phyloP scores from a whole-genome alignment of 2,113 vertebrate species.

The Actinemys pallida region DNA sequence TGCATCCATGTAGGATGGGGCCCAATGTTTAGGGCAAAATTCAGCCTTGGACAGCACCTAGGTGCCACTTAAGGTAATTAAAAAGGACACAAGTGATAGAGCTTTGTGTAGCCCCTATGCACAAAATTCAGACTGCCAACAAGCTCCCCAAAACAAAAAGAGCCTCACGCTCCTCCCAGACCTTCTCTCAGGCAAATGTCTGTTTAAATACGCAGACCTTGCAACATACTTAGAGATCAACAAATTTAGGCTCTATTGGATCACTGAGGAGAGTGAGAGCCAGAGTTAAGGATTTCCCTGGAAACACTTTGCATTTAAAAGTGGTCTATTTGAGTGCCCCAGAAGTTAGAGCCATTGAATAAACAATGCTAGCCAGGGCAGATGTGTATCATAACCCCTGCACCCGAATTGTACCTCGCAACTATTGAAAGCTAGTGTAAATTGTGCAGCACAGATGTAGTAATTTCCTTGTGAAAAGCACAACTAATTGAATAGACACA shows the following conservation, averaged over 20 bases:
- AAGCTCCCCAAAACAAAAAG: background rate
- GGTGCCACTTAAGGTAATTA: background rate
- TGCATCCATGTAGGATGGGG: background rate
- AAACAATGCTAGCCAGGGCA: background rate
- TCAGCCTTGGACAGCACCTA: background rate
- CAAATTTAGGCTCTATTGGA: background rate
- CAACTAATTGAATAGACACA: too few species aligned
- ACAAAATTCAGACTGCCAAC: background rate
- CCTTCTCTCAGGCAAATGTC: background rate
- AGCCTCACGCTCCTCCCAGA: too few species aligned
- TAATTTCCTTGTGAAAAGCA: background rate
- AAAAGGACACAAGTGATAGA: background rate
- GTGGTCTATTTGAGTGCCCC: background rate
- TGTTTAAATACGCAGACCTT: background rate
- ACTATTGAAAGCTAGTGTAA: background rate
- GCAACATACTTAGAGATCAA: background rate
- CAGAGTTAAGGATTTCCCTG: background rate
- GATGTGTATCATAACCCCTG: background rate
- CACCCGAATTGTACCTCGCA: background rate
- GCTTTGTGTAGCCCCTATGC: background rate
- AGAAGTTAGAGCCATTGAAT: background rate
- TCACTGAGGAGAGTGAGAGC: background rate
- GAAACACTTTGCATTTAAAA: background rate
- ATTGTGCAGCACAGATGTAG: background rate
- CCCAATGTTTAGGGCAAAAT: background rate